phyloP scores from a whole-genome alignment of 2,888 invertebrate genomes.

The Nemotelus pantherinus region DNA sequence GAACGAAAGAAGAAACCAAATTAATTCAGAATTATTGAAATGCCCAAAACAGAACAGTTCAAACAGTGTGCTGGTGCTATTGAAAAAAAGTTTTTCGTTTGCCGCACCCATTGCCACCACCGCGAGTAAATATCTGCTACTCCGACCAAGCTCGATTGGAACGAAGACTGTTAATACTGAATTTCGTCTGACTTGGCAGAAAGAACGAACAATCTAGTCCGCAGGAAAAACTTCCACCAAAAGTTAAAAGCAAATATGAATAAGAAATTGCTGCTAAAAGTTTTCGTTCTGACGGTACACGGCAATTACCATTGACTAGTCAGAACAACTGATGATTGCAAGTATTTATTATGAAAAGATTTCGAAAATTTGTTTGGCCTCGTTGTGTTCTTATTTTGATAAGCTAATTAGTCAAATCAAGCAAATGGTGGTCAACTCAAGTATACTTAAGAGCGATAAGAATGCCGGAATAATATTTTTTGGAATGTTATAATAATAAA shows the following conservation, averaged over 20 bases:
- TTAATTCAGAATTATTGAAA: slow-evolving; percentile 37
- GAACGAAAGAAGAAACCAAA: not conserved
- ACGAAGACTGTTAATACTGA: not conserved
- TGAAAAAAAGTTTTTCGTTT: slow-evolving; percentile 22
- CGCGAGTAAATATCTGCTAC: too few species aligned
- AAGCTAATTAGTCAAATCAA: too few species aligned
- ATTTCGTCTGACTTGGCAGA: slow-evolving; percentile 7
- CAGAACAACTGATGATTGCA: slow-evolving; percentile 15
- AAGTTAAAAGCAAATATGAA: not conserved
- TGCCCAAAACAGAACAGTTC: slow-evolving; percentile 30
- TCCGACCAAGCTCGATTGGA: too few species aligned
- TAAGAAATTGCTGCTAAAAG: slow-evolving; percentile 4
- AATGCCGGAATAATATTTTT: too few species aligned
- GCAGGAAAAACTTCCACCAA: not conserved
- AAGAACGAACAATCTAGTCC: not conserved
- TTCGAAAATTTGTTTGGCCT: too few species aligned
- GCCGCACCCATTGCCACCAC: too few species aligned
- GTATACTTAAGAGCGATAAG: too few species aligned
- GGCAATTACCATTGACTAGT: not conserved
- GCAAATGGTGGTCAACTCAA: too few species aligned
- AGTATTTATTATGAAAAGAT: not conserved
- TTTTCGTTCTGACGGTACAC: not conserved
- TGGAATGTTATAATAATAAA: too few species aligned
- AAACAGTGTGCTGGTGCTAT: not conserved
- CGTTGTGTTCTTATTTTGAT: too few species aligned